These are phyloP conservation scores for Galerucella pusilla DNA, from an alignment of 2,888 invertebrate genomes.

Conservation along the genomic window DNA sequence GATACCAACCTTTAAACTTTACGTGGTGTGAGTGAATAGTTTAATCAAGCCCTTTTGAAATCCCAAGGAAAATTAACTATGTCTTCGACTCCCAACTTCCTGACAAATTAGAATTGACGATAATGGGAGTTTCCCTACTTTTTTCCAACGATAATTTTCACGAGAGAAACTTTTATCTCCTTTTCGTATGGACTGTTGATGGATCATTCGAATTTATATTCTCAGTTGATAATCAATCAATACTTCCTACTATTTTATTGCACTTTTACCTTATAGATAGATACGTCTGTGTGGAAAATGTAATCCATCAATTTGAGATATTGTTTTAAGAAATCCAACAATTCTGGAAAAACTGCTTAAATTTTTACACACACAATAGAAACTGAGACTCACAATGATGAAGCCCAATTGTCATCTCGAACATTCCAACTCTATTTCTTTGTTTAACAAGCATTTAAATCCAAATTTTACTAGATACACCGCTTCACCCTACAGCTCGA, in stretches of 20 bases:
- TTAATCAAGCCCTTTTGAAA: slow-evolving; percentile 45
- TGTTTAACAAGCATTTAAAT: too few relatives aligned
- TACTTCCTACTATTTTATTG: background rate
- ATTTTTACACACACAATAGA: too few relatives aligned
- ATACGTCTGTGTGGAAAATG: background rate
- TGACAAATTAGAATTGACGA: slow-evolving; percentile 44
- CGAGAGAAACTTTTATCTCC: slow-evolving; percentile 17
- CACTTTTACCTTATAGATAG: background rate
- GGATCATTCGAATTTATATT: slow-evolving; percentile 21
- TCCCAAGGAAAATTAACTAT: slow-evolving; percentile 37
- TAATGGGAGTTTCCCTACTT: slow-evolving; percentile 24
- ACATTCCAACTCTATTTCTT: too few relatives aligned
- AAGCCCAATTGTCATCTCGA: too few relatives aligned
- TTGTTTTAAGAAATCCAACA: background rate
- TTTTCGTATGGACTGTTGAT: slow-evolving; percentile 13
- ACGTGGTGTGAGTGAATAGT: slow-evolving; percentile 40
- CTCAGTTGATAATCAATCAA: background rate
- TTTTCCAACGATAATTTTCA: slow-evolving; percentile 5
- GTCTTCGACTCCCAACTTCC: slow-evolving; percentile 35
- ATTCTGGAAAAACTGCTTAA: too few relatives aligned
- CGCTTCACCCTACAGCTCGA: too few relatives aligned
- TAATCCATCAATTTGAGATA: background rate
- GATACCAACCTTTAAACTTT: slow-evolving; percentile 40
- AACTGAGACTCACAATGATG: too few relatives aligned
- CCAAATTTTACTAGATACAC: too few relatives aligned